Evolutionary conservation across 2,888 invertebrate genomes (phyloP), one percentile per base, ranked within the genome.

Genomic region (Aethes cnicana): DNA sequence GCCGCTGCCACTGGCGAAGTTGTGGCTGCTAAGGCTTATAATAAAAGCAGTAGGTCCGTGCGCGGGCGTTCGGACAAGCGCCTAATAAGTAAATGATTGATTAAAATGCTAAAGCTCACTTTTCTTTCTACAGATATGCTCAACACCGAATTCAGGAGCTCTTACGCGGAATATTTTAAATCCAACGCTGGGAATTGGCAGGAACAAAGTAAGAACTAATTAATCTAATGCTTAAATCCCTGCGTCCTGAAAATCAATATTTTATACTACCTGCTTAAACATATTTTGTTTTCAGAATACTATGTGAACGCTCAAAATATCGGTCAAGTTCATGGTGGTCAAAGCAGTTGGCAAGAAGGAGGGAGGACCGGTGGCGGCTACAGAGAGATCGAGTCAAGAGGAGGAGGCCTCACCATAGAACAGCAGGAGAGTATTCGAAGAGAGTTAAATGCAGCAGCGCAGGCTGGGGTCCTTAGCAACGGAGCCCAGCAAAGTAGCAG

Each of bases 381-480:
- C 30, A 78, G 75, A 1, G 80, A 79, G 80, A 72, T 62, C 20
- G 68, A 62, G 21, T 63, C 74, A 0, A 64, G 62, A 36, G 72
- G 69, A 6, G 70, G 71, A 58, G 75, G 72, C 2, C 61, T 87
- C 0, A 69, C 77, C 2, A 69, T 66, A 6, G 81, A 80, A 60
- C 72, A 86, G 58, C 71, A 76, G 48, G 85, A 84, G 56, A 68
- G 74, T 23, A 74, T 85, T 1, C 72, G 72, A 39, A 75, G 62
- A 37, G 69, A 77, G 11, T 56, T 85, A 0, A 71, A 72, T 7
- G 68, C 72, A 1, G 66, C 68, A 16, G 72, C 69, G 3, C 62
- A 56, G 12, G 55, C 64, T 1, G 63, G 59, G 14, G 49, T 54
- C 16, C 67, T 12, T 36, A 52, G 9, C 4, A 54, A 54, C 32